phyloP scores from a whole-genome alignment of 2,113 vertebrate species.

The Urocynchramus pylzowi region DNA sequence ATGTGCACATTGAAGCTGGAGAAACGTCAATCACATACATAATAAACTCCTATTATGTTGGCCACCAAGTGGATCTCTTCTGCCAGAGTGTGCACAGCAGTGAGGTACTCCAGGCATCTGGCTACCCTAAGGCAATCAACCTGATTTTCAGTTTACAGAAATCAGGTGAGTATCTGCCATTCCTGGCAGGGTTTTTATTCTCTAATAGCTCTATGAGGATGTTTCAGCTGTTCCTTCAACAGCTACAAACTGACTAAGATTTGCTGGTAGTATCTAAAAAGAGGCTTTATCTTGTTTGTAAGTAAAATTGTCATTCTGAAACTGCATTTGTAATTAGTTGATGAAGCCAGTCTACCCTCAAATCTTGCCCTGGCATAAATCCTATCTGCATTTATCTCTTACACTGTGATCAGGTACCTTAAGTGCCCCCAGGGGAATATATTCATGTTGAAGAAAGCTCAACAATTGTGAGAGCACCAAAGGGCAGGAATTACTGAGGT shows the following conservation, averaged over 20 bases:
- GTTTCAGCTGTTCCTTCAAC: background rate
- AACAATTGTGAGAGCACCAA: background rate
- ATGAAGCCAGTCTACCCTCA: background rate
- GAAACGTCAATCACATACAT: conserved; percentile 62
- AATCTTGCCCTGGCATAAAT: background rate
- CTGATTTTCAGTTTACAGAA: conserved; percentile 7
- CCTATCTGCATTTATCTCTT: background rate
- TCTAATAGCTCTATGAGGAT: background rate
- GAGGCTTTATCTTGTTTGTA: background rate
- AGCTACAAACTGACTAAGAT: background rate
- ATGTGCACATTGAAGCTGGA: conserved; percentile 48
- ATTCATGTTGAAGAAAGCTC: background rate
- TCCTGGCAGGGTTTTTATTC: background rate
- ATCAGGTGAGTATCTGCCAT: conserved; percentile 1
- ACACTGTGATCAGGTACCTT: background rate
- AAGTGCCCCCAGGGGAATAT: background rate
- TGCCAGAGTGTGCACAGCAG: conserved; percentile 48
- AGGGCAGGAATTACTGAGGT: background rate
- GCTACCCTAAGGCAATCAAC: conserved; percentile 35
- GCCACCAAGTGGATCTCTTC: conserved; percentile 58
- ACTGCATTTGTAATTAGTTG: background rate
- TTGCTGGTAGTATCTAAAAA: background rate
- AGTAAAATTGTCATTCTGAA: background rate
- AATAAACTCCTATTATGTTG: conserved; percentile 51
- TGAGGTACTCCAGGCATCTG: background rate